Percentiles rank a stretch among this genome's conserved stretches.
These are phyloP conservation scores for Trichogramma evanescens DNA, from an alignment of 2,888 invertebrate genomes.

Conservation along the genomic window DNA sequence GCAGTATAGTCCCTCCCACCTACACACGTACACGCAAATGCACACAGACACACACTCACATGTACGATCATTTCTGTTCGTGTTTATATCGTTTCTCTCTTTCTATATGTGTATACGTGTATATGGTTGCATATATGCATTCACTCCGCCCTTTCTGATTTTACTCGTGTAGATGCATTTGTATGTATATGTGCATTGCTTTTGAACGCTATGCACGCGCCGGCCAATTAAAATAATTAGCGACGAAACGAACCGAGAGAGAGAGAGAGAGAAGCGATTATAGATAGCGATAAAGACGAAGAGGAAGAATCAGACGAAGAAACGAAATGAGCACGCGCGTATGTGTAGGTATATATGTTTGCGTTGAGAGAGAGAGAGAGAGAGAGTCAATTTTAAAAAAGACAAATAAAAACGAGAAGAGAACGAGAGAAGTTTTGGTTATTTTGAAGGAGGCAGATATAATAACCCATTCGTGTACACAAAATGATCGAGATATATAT, in stretches of 20 bases:
- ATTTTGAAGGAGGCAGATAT: slow-evolving; percentile 35
- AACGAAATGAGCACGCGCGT: not conserved
- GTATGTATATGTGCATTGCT: slow-evolving; percentile 29
- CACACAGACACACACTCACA: no score
- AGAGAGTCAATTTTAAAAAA: slow-evolving; percentile 19
- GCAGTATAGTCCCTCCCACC: not conserved
- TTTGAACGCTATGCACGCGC: slow-evolving; percentile 40
- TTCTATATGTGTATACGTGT: no score
- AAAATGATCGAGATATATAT: not conserved
- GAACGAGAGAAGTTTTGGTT: slow-evolving; percentile 19
- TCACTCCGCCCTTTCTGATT: no score
- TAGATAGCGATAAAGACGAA: slow-evolving; percentile 36
- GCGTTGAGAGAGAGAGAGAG: slow-evolving; percentile 8
- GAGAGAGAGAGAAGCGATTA: slow-evolving; percentile 37
- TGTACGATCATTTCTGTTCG: no score
- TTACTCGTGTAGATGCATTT: not conserved
- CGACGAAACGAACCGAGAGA: slow-evolving; percentile 44
- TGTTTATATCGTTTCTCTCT: no score
- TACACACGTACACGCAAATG: not conserved
- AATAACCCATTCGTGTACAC: slow-evolving; percentile 26
- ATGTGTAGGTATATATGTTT: not conserved
- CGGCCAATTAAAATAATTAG: slow-evolving; percentile 49
- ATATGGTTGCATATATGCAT: no score
- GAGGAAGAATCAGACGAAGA: slow-evolving; percentile 20
- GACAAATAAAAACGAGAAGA: slow-evolving; percentile 6